Evolutionary conservation across 2,113 vertebrate species (phyloP).

Genomic region (Oryzias javanicus): DNA sequence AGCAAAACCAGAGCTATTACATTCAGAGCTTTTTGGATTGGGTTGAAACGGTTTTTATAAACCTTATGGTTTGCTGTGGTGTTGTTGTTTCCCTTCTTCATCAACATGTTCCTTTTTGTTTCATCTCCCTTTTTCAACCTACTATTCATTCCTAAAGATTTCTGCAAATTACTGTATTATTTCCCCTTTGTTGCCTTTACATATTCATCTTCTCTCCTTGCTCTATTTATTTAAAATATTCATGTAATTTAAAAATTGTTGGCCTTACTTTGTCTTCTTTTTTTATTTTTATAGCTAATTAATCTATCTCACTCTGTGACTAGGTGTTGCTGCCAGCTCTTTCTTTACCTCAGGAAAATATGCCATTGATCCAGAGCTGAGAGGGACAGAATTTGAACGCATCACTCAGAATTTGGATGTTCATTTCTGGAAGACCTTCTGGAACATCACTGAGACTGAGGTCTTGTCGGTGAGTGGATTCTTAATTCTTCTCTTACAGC

Average conservation of each 20-base stretch:
- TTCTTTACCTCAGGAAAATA: slow-evolving; percentile 89
- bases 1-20: too few relatives aligned
- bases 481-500: slow-evolving; percentile 9
- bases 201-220: neutral
- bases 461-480: slow-evolving; percentile 79
- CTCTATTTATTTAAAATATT: slow-evolving; percentile 5
- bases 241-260: neutral
- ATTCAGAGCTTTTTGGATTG: too few relatives aligned
- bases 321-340: slow-evolving; percentile 87
- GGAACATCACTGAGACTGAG: slow-evolving; percentile 90
- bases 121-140: neutral
- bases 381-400: slow-evolving; percentile 86
- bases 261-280: slow-evolving; percentile 1
- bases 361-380: slow-evolving; percentile 87
- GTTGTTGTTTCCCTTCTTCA: too few relatives aligned
- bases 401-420: slow-evolving; percentile 90
- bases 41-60: too few relatives aligned
- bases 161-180: neutral
- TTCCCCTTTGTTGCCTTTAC: neutral
- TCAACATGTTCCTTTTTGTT: neutral
- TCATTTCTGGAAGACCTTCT: slow-evolving; percentile 91
- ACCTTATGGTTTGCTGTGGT: too few relatives aligned
- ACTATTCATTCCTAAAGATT: neutral
- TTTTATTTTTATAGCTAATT: neutral
- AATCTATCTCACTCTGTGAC: neutral